Evolutionary conservation across 2,113 vertebrate genomes (phyloP).

Genomic region (Paralichthys olivaceus): DNA sequence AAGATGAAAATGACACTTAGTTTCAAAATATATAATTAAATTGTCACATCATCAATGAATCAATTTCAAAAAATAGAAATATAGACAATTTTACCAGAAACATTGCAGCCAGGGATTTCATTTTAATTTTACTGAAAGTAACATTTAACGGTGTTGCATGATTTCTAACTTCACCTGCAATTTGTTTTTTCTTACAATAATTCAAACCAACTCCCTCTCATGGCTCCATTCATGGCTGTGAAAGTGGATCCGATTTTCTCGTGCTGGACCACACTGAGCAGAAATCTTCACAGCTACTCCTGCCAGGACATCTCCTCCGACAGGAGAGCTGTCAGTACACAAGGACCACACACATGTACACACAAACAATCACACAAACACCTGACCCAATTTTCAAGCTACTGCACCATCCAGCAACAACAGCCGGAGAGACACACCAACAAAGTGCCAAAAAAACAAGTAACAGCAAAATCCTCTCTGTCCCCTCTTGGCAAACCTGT

Average conservation of each 20-base stretch:
- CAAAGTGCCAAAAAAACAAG: slow-evolving; percentile 29
- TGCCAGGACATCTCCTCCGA: slow-evolving; percentile 50
- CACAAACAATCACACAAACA: slow-evolving; percentile 30
- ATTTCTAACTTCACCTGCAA: too few species aligned
- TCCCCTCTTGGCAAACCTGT: slow-evolving; percentile 35
- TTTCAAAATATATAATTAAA: background rate
- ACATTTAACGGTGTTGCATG: too few species aligned
- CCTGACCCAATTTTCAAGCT: slow-evolving; percentile 67
- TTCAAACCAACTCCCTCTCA: background rate
- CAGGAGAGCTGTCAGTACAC: slow-evolving; percentile 28
- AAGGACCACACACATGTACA: slow-evolving; percentile 24
- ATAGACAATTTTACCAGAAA: too few species aligned
- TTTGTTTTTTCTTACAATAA: too few species aligned
- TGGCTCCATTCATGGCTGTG: slow-evolving; percentile 13
- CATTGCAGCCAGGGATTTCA: too few species aligned
- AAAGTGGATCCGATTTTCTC: slow-evolving; percentile 26
- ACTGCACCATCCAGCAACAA: slow-evolving; percentile 42
- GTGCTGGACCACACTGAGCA: slow-evolving; percentile 9
- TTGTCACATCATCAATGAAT: background rate
- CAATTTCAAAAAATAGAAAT: too few species aligned
- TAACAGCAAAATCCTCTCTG: slow-evolving; percentile 31
- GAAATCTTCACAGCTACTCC: slow-evolving; percentile 20
- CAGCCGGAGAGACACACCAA: slow-evolving; percentile 26
- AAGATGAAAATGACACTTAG: background rate
- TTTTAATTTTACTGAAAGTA: too few species aligned